phyloP scores from a whole-genome alignment of 2,113 vertebrate species.

The Gymnorhina tibicen region DNA sequence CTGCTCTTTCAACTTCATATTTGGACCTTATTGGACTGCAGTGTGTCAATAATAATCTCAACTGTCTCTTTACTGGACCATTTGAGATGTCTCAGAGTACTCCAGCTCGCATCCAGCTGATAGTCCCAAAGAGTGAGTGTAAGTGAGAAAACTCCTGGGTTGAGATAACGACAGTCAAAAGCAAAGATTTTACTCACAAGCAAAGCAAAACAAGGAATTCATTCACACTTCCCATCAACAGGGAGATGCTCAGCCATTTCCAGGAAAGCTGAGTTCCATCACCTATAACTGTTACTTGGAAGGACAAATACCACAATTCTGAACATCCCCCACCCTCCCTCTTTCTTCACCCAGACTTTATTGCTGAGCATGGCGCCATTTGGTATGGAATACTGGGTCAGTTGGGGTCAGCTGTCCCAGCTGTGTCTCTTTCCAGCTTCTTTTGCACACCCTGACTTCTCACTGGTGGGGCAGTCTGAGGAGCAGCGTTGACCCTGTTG shows the following conservation, averaged over 20 bases:
- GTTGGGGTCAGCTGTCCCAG: not conserved
- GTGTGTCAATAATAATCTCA: not conserved
- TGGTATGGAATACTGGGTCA: not conserved
- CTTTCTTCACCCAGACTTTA: not conserved
- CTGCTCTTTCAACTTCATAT: not conserved
- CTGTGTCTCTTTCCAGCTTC: not conserved
- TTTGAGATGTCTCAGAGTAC: not conserved
- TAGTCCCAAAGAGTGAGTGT: not conserved
- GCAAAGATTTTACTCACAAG: not conserved
- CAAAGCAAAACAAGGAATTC: not conserved
- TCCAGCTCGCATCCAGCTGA: not conserved
- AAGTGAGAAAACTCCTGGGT: not conserved
- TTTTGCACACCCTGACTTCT: not conserved
- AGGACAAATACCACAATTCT: not conserved
- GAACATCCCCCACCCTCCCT: not conserved
- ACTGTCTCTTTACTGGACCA: not conserved
- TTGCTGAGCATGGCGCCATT: not conserved
- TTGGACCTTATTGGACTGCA: not conserved
- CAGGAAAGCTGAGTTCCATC: not conserved
- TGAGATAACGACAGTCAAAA: not conserved
- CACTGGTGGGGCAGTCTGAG: not conserved
- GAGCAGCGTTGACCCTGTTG: fast-evolving
- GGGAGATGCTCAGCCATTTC: not conserved
- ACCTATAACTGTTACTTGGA: fast-evolving
- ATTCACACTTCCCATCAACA: not conserved